Evolutionary conservation across 2,113 vertebrate species (phyloP).

Genomic region (Heterotis niloticus): DNA sequence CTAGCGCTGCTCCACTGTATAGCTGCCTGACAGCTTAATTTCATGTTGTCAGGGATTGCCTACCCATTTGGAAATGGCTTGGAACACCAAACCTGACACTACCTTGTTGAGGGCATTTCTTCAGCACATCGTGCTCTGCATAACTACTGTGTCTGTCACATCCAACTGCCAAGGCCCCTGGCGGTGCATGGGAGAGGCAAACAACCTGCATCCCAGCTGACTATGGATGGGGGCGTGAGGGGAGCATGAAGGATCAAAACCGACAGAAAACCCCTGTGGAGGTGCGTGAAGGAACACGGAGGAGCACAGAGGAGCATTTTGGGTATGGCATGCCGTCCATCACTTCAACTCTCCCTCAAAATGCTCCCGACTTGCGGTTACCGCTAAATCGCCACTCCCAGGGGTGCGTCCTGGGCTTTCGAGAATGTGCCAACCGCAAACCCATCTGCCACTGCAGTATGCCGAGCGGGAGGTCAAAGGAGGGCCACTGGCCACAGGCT

Average conservation of each 20-base stretch:
- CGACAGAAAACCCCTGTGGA: neutral
- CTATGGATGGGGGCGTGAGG: neutral
- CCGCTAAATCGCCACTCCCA: conserved; percentile 22
- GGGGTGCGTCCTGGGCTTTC: neutral
- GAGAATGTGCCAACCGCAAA: neutral
- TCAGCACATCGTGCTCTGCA: conserved; percentile 30
- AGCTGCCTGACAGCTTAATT: conserved; percentile 59
- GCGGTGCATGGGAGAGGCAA: neutral
- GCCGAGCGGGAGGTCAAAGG: conserved; percentile 57
- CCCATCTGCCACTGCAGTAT: conserved; percentile 26
- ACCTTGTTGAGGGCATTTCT: conserved; percentile 31
- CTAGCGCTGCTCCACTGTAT: neutral
- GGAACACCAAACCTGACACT: conserved; percentile 43
- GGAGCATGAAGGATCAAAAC: neutral
- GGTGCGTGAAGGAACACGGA: neutral
- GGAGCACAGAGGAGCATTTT: too few species aligned
- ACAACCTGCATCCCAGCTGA: conserved; percentile 44
- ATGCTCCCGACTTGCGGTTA: conserved; percentile 45
- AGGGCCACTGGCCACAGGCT: conserved; percentile 37
- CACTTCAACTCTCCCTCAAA: neutral
- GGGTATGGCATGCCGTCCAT: too few species aligned
- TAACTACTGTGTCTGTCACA: conserved; percentile 32
- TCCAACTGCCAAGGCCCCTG: neutral
- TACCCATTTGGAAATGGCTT: conserved; percentile 41
- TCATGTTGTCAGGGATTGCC: conserved; percentile 45